Base-by-base conservation (phyloP, 1,140 invertebrate genomes). In the Archivesica marissinica region DNA sequence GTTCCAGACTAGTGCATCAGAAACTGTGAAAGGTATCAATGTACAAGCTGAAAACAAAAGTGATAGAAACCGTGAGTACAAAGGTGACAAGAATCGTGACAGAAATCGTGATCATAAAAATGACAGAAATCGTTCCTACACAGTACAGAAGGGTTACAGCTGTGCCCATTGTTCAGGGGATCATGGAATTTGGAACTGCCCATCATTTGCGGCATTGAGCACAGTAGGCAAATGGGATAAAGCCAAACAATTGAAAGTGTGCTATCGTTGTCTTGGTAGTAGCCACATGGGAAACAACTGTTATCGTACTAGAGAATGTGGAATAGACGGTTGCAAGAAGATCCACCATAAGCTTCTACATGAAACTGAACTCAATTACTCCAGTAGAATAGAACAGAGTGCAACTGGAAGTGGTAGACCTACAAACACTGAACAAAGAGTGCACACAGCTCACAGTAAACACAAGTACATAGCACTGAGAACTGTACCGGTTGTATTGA, bases 401-500 rank as follows among this genome's bases (percentile, higher is more conserved):
- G 28, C 52, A 20, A 50, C 38, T 17, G 23, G 17, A 54, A 30
- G 38, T 41, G 0, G 15, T 6, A n/a, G 47, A 9, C 75, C n/a
- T n/a, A n/a, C n/a, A n/a, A n/a, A n/a, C n/a, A n/a, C n/a, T n/a
- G n/a, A n/a, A n/a, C n/a, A n/a, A n/a, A n/a, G n/a, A n/a, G n/a
- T n/a, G n/a, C n/a, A n/a, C n/a, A n/a, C n/a, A n/a, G n/a, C n/a
- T n/a, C n/a, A n/a, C n/a, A n/a, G n/a, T n/a, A n/a, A n/a, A n/a
- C n/a, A n/a, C n/a, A n/a, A n/a, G n/a, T n/a, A 30, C 25, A 54
- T 79, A 0, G 54, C 64, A 28, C 39, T 87, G n/a, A 59, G 68
- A 85, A 87, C 83, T 20, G 59, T 85, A 11, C 83, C 86, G 39
- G 86, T 88, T 35, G 64, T 88, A 1, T 13, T 88, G 0, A n/a